phyloP scores from a whole-genome alignment of 1,140 invertebrate genomes.

The Scaptodrosophila lebanonensis region DNA sequence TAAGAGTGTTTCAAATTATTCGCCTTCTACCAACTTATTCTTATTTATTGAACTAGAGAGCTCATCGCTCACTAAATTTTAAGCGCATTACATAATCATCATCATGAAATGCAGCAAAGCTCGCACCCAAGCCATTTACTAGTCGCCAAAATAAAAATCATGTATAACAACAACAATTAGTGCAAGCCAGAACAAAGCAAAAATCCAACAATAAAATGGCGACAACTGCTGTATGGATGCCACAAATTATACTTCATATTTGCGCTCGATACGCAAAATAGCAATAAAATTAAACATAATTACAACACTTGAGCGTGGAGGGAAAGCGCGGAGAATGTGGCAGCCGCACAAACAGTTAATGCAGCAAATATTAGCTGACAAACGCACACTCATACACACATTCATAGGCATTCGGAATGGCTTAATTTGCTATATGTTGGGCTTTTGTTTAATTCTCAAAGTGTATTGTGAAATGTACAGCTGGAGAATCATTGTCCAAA shows the following conservation, averaged over 20 bases:
- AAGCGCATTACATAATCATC: too few species aligned
- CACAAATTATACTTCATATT: neutral
- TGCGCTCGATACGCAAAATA: neutral
- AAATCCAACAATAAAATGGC: constrained; percentile 20
- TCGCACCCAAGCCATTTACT: constrained; percentile 24
- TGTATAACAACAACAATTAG: constrained; percentile 17
- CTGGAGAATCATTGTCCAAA: constrained; percentile 39
- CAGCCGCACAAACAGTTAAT: constrained; percentile 14
- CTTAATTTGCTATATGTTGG: constrained; percentile 61
- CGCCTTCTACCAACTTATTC: too few species aligned
- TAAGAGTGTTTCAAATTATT: too few species aligned
- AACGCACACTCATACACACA: constrained; percentile 16
- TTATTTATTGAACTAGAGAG: too few species aligned
- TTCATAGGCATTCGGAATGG: constrained; percentile 33
- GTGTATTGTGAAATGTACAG: constrained; percentile 17
- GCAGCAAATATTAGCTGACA: constrained; percentile 26
- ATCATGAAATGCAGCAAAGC: too few species aligned
- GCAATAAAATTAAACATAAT: constrained; percentile 73
- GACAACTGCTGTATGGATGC: neutral
- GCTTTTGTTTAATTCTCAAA: constrained; percentile 40
- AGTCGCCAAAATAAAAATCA: constrained; percentile 21
- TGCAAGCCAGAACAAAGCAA: neutral
- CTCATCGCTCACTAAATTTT: too few species aligned
- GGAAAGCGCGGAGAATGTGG: too few species aligned
- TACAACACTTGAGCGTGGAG: constrained; percentile 47